phyloP scores from a whole-genome alignment of 2,888 invertebrate genomes.

The Lottia gigantea region DNA sequence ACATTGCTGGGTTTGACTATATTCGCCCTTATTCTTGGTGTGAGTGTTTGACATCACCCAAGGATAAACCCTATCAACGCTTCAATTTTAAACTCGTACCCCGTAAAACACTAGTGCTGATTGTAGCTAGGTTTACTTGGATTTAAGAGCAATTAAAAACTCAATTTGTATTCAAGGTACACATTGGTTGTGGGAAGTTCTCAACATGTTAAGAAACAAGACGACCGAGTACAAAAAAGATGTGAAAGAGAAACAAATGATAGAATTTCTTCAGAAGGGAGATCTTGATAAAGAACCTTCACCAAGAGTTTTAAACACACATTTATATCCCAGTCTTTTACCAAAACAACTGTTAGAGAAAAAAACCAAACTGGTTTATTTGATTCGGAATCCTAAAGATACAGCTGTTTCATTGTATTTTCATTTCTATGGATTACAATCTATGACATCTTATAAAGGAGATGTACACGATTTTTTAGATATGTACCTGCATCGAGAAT shows the following conservation, averaged over 20 bases:
- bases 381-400: conserved; percentile 34
- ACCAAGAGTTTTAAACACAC: conserved; percentile 32
- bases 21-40: too few relatives aligned
- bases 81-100: too few relatives aligned
- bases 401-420: conserved; percentile 31
- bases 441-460: background rate
- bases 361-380: conserved; percentile 29
- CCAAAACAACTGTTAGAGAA: conserved; percentile 29
- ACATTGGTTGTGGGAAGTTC: conserved; percentile 36
- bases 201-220: conserved; percentile 25
- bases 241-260: conserved; percentile 20
- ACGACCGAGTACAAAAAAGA: conserved; percentile 17
- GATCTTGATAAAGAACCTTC: conserved; percentile 14
- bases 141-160: too few relatives aligned
- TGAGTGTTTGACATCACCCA: too few relatives aligned
- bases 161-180: conserved; percentile 28
- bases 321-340: conserved; percentile 22
- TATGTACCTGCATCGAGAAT: background rate
- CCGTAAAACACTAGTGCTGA: too few relatives aligned
- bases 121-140: background rate
- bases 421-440: conserved; percentile 5
- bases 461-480: background rate
- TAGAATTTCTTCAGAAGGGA: conserved; percentile 23
- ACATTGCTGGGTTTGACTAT: too few relatives aligned
- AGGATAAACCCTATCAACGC: too few relatives aligned